Evolutionary conservation across 2,113 vertebrate genomes (phyloP), one percentile per base, ranked within the genome.

Genomic region (Pogonocichla stellata): DNA sequence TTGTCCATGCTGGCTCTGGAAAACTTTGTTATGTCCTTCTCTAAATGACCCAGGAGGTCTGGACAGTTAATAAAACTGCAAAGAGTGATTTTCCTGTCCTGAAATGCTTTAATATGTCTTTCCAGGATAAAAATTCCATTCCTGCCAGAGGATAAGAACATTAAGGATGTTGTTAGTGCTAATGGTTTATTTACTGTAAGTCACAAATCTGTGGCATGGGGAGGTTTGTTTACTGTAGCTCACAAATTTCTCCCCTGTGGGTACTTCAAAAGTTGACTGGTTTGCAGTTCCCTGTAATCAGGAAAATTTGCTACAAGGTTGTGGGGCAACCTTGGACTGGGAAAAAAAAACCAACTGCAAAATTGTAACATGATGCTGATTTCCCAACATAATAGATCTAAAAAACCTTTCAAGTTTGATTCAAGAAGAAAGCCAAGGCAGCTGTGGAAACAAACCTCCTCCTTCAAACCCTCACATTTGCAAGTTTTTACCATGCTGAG

Each of bases 61-160:
- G 25, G 60, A 75, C 19, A 34, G 66, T 60, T 86, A 87, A 60
- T 43, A 94, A 91, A 40, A 67, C 31, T 26, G 50, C 83, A 77
- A 34, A 62, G 66, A 73, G 38, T 45, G 0, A 87, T 75, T 85
- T 67, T 14, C 45, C 19, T 75, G 65, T 19, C 80, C 61, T 50
- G 70, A 64, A 91, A 82, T 64, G 40, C 58, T 71, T 75, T 91
- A 85, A 89, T 87, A 47, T 1, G 4, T 45, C 61, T 79, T 92
- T 69, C 40, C 53, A 91, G 80, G 57, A 95, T 70, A 89, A 92
- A 92, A 93, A 95, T 87, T 91, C 72, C 91, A 92, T 93, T 92
- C 86, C 40, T 88, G 67, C 71, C 84, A 84, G 75, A 88, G n/a
- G 34, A 26, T 88, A 88, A 94, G 89, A 71, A 78, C 60, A 95